Conservation (phyloP, 2,888 invertebrate genomes). For the Bembecia ichneumoniformis region DNA sequence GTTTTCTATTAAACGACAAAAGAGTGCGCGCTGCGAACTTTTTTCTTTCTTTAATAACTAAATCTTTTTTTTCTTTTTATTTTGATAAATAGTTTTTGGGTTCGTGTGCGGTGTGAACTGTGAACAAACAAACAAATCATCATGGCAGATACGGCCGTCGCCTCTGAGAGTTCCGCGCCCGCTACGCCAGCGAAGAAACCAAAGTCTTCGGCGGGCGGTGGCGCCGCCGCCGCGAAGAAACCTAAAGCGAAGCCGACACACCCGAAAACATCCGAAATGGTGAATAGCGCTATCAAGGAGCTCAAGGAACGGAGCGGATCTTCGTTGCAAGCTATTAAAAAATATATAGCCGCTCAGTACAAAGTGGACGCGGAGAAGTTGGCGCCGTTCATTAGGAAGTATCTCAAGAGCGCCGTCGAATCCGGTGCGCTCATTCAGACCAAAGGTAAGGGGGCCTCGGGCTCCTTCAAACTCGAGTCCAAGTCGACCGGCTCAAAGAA, state of each 20-base stretch:
- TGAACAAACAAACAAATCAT: constrained; percentile 2
- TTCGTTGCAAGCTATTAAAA: constrained; percentile 53
- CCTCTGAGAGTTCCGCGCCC: constrained; percentile 17
- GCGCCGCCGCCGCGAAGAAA: constrained; percentile 21
- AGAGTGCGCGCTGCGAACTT: no score
- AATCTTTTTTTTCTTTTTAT: no score
- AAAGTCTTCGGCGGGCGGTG: constrained; percentile 17
- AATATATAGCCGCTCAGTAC: constrained; percentile 38
- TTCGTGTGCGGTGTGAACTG: no score
- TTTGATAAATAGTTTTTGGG: no score
- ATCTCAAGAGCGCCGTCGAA: constrained; percentile 40
- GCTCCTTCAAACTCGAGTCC: constrained; percentile 46
- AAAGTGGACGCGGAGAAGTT: constrained; percentile 36
- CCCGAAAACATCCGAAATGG: constrained; percentile 43
- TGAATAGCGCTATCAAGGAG: constrained; percentile 35
- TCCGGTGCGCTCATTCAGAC: constrained; percentile 41
- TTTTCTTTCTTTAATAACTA: no score
- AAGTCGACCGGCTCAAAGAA: constrained; percentile 5
- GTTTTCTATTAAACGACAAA: neutral
- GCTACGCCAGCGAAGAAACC: constrained; percentile 31
- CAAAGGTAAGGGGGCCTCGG: constrained; percentile 48
- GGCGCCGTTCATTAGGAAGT: constrained; percentile 43
- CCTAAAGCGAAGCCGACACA: constrained; percentile 38
- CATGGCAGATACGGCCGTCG: no score
- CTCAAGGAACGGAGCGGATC: constrained; percentile 46